Evolutionary conservation across 2,113 vertebrate species (phyloP).

Genomic region (Prunella himalayana): DNA sequence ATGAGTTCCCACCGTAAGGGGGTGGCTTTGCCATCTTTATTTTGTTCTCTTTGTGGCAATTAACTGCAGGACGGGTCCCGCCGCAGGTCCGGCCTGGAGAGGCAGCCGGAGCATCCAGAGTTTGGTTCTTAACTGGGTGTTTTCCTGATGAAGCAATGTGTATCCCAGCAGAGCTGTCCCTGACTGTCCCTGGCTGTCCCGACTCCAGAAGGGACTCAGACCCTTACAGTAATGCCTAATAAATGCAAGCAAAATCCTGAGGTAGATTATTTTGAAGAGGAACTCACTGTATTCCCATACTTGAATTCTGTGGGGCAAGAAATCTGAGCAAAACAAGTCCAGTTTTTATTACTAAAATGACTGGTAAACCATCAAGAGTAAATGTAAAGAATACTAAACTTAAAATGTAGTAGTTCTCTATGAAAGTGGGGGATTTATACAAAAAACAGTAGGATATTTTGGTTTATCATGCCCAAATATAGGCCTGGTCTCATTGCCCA

Average conservation of each 20-base stretch:
- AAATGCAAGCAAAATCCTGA: neutral
- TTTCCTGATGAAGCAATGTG: neutral
- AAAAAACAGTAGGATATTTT: neutral
- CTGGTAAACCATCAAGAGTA: neutral
- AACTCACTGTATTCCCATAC: neutral
- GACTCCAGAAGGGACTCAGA: neutral
- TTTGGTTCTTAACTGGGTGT: neutral
- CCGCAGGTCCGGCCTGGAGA: neutral
- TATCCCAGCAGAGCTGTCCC: neutral
- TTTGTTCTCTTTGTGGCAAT: neutral
- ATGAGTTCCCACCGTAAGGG: neutral
- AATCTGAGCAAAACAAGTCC: neutral
- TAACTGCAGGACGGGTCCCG: neutral
- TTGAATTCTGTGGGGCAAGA: neutral
- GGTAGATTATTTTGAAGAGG: neutral
- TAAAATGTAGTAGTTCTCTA: neutral
- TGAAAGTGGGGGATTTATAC: neutral
- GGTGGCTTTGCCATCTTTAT: neutral
- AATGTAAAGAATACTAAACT: neutral
- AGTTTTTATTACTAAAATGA: neutral
- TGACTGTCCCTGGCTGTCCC: neutral
- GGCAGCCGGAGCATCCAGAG: neutral
- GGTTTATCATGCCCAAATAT: neutral
- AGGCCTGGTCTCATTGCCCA: neutral
- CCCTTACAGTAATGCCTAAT: neutral